These are phyloP conservation scores for Campodea augens DNA, from an alignment of 1,140 invertebrate species.

Conservation along the genomic window DNA sequence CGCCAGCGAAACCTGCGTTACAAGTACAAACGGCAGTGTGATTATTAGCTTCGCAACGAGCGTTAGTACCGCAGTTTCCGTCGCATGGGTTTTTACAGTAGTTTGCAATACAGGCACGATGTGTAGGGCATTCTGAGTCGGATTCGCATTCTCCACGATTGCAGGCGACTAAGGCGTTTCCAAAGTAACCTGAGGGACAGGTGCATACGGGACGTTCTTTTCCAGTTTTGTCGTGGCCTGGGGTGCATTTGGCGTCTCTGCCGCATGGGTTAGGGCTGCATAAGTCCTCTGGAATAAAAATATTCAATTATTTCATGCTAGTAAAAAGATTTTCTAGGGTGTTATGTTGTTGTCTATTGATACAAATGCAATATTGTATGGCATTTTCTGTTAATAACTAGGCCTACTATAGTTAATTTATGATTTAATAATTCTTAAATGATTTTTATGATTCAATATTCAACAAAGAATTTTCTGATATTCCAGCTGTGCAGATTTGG, in stretches of 20 bases:
- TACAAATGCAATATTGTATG: too few relatives aligned
- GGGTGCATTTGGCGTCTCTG: conserved; percentile 54
- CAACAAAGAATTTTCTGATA: too few relatives aligned
- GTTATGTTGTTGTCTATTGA: too few relatives aligned
- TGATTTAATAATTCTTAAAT: too few relatives aligned
- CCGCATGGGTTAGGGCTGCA: conserved; percentile 72
- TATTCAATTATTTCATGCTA: background rate
- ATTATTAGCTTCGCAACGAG: conserved; percentile 47
- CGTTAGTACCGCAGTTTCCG: conserved; percentile 50
- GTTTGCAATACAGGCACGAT: conserved; percentile 46
- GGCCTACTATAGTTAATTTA: too few relatives aligned
- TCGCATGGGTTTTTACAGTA: conserved; percentile 51
- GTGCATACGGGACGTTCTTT: conserved; percentile 64
- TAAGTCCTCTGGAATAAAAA: conserved; percentile 38
- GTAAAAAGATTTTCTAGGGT: too few relatives aligned
- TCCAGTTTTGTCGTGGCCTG: conserved; percentile 56
- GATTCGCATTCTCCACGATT: conserved; percentile 50
- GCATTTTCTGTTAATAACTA: too few relatives aligned
- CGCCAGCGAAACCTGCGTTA: conserved; percentile 56
- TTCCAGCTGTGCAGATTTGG: too few relatives aligned
- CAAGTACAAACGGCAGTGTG: conserved; percentile 73
- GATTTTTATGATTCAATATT: too few relatives aligned
- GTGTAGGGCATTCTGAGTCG: conserved; percentile 48
- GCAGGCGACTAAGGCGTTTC: conserved; percentile 52
- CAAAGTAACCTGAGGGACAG: conserved; percentile 55